Evolutionary conservation across 30 jellyfish, hydroid and myxozoan genomes (phyloP).

Genomic region (Morbakka virulenta): DNA sequence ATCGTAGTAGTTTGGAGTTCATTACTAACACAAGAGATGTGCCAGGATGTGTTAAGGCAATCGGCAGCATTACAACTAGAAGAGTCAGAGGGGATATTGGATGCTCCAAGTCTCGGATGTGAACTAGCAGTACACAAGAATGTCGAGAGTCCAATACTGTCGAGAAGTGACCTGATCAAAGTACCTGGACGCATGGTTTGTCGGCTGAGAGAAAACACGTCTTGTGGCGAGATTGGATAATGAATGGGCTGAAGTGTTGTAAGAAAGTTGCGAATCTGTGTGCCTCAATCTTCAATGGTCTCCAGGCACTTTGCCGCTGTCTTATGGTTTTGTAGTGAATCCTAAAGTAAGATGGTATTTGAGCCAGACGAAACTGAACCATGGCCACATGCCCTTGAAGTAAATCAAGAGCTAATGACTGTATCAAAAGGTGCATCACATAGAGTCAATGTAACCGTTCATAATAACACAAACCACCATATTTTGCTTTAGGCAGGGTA

Average conservation of each 20-base stretch:
- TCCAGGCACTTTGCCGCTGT: not conserved
- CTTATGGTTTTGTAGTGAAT: not conserved
- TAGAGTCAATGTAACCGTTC: too few relatives aligned
- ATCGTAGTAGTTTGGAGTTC: not conserved
- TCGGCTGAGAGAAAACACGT: not conserved
- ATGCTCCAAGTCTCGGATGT: not conserved
- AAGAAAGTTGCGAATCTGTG: not conserved
- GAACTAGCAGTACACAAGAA: not conserved
- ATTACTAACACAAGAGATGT: not conserved
- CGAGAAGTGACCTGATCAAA: not conserved
- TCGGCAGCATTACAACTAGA: too few relatives aligned
- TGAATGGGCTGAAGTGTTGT: not conserved
- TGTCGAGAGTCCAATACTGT: not conserved
- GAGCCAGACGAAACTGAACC: too few relatives aligned
- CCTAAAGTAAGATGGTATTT: too few relatives aligned
- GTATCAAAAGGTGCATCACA: too few relatives aligned
- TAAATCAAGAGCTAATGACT: too few relatives aligned
- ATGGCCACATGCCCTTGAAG: too few relatives aligned
- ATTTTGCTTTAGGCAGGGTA: too few relatives aligned
- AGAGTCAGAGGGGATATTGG: too few relatives aligned
- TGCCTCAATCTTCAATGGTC: not conserved
- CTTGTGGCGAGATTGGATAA: not conserved
- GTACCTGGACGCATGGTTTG: slow-evolving; percentile 1
- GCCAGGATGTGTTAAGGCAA: not conserved
- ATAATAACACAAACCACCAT: too few relatives aligned